phyloP scores from a whole-genome alignment of 2,888 invertebrate genomes.

The Gandaritis pyraliata region DNA sequence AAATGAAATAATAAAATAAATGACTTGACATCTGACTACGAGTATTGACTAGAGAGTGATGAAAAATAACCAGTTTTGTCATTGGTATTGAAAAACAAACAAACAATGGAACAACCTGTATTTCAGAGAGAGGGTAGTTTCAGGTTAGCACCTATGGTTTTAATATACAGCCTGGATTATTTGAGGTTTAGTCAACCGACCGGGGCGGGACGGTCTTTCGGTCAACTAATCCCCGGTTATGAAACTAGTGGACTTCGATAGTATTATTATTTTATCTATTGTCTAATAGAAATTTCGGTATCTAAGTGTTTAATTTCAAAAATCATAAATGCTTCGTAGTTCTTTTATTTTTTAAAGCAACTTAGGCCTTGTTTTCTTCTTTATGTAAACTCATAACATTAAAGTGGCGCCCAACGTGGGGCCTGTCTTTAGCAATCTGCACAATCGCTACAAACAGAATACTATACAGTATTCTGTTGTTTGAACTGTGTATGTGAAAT shows the following conservation, averaged over 20 bases:
- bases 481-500: too few relatives aligned
- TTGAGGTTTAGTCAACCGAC: conserved; percentile 71
- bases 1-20: too few relatives aligned
- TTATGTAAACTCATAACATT: too few relatives aligned
- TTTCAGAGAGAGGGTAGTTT: conserved; percentile 55
- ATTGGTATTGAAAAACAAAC: background rate
- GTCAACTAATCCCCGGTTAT: conserved; percentile 76
- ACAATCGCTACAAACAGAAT: too few relatives aligned
- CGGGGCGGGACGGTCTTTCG: conserved; percentile 66
- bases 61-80: too few relatives aligned
- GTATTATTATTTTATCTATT: conserved; percentile 48
- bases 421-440: too few relatives aligned
- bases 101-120: conserved; percentile 19
- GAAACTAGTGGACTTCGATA: conserved; percentile 59
- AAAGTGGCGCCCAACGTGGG: too few relatives aligned
- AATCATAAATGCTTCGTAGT: background rate
- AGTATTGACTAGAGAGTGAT: too few relatives aligned
- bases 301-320: conserved; percentile 13
- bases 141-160: conserved; percentile 76
- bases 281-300: conserved; percentile 21
- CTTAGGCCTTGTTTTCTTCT: too few relatives aligned
- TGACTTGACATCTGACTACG: too few relatives aligned
- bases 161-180: conserved; percentile 81
- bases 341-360: conserved; percentile 1
- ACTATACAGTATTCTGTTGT: too few relatives aligned